These are phyloP conservation scores for Cochlearius cochlearius DNA, from an alignment of 2,113 vertebrate species.

Conservation along the genomic window DNA sequence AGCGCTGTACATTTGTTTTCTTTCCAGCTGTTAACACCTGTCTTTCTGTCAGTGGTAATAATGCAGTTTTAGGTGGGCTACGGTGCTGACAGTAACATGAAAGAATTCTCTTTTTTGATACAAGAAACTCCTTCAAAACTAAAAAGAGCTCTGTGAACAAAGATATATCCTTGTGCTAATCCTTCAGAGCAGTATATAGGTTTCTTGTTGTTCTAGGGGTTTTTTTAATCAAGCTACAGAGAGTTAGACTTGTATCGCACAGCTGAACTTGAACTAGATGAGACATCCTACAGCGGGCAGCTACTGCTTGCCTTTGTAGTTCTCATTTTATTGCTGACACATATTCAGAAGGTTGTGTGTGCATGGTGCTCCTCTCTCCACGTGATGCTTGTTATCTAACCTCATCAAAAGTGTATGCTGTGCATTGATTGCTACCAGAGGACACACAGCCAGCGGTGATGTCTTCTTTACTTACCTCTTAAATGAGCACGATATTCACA, in stretches of 20 bases:
- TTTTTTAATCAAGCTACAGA: background rate
- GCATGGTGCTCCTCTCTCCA: background rate
- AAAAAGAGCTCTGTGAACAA: conserved; percentile 3
- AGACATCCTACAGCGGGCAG: conserved; percentile 14
- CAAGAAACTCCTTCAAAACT: background rate
- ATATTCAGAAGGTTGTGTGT: background rate
- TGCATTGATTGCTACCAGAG: conserved; percentile 39
- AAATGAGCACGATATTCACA: background rate
- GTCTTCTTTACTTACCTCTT: conserved; percentile 40
- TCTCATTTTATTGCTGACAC: conserved; percentile 36
- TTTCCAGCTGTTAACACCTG: conserved; percentile 71
- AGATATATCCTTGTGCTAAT: conserved; percentile 22
- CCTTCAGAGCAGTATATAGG: background rate
- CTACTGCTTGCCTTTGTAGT: conserved; percentile 43
- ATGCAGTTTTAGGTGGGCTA: conserved; percentile 43
- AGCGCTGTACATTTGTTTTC: conserved; percentile 42
- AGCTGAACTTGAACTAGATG: conserved; percentile 7
- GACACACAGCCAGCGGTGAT: background rate
- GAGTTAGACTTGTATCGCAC: background rate
- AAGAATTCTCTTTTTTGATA: conserved; percentile 55
- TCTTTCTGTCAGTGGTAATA: conserved; percentile 63
- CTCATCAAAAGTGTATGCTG: conserved; percentile 43
- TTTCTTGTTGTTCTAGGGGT: background rate
- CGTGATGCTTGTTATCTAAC: conserved; percentile 43
- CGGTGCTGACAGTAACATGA: conserved; percentile 23